Evolutionary conservation across 2,797 vertebrate species (phyloP), one percentile per base, ranked within the genome.

Genomic region (Syngnathus acus): DNA sequence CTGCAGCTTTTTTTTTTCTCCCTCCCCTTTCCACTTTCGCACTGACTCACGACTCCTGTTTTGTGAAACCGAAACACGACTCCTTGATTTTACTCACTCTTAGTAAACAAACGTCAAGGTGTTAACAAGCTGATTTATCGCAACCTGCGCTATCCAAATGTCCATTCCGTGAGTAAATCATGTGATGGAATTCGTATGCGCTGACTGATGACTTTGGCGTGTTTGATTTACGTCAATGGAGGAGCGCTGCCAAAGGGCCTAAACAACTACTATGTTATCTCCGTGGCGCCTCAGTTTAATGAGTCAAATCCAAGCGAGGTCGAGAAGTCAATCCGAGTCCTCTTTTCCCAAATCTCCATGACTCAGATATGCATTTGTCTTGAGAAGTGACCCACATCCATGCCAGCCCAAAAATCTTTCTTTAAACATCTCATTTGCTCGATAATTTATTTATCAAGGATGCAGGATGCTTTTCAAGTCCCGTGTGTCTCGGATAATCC

Each of bases 391-490:
- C 72, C 64, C 73, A 76, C 81, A 76, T 68, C 70, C 74, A 73
- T 78, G 78, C 82, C 79, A 78, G 79, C 63, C 63, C 81, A 65
- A 8, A 77, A 58, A 38, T 77, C 76, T 87, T 85, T 75, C 26
- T 51, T 21, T 9, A 6, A 3, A 76, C 80, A 85, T 84, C 81
- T 84, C 76, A 86, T 91, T 86, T 87, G 84, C 71, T 79, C 72
- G 60, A 73, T 84, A 86, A 86, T 85, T 89, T 86, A 85, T 78
- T 73, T 86, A 85, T 78, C 72, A 77, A 74, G 78, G 78, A 81
- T 70, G 69, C 69, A 64, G 81, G 75, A 71, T 78, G 82, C 72
- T 87, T 88, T 88, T 87, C 65, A 67, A 78, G 76, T 84, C 78
- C 73, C 71, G 37, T 65, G 73, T 81, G 80, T 79, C 75, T 87